Percentiles rank a stretch among this genome's conserved stretches.
Evolutionary conservation across 2,113 vertebrate species (phyloP).

Genomic region (Callorhinus ursinus): DNA sequence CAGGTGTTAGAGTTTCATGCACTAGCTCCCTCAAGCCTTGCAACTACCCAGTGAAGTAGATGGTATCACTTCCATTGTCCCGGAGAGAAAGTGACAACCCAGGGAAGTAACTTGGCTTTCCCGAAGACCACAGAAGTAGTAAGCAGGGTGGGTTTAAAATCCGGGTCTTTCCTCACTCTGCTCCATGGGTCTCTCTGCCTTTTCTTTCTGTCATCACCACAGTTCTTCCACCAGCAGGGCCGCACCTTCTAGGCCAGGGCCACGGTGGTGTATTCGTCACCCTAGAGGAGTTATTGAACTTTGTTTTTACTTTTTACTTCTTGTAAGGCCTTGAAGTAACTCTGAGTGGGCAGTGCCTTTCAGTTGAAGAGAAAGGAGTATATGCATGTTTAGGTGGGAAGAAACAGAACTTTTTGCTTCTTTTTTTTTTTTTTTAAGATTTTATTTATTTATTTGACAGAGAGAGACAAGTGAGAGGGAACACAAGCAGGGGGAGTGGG

Average conservation of each 20-base stretch:
- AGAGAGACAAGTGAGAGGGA: too few relatives aligned
- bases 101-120: neutral
- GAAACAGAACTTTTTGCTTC: neutral
- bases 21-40: neutral
- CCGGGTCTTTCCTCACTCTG: neutral
- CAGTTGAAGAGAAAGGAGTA: neutral
- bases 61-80: neutral
- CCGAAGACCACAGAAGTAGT: neutral
- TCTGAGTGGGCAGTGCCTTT: neutral
- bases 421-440: too few relatives aligned
- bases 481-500: too few relatives aligned
- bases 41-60: neutral
- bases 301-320: constrained; percentile 1
- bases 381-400: neutral
- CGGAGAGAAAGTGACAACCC: neutral
- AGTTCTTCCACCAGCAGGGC: neutral
- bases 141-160: neutral
- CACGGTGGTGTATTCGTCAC: neutral
- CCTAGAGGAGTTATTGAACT: neutral
- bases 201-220: neutral
- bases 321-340: neutral
- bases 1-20: neutral
- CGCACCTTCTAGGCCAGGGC: neutral
- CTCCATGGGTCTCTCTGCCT: neutral
- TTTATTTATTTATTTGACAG: too few relatives aligned